phyloP scores from a whole-genome alignment of 2,888 invertebrate species.

The Noctua janthe region DNA sequence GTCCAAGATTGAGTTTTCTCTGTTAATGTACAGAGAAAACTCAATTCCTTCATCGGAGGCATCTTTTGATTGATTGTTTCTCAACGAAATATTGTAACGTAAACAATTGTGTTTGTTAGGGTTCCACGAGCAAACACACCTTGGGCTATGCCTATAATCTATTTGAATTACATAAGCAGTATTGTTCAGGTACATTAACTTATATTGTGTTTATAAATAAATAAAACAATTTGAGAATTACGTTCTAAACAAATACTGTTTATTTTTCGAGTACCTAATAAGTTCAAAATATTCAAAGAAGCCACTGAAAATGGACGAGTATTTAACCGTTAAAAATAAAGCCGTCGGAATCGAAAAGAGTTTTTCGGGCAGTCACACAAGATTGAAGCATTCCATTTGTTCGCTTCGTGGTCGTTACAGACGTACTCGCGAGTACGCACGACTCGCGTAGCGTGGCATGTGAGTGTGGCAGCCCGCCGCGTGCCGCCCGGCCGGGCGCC shows the following conservation, averaged over 20 bases:
- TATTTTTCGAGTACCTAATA: neutral
- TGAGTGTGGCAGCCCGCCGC: neutral
- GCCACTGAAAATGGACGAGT: constrained; percentile 1
- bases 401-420: constrained; percentile 70
- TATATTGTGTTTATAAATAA: constrained; percentile 9
- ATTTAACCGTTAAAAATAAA: constrained; percentile 28
- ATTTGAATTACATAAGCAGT: constrained; percentile 32
- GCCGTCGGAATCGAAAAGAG: constrained; percentile 18
- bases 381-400: constrained; percentile 73
- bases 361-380: constrained; percentile 44
- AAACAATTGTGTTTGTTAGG: constrained; percentile 34
- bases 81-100: constrained; percentile 21
- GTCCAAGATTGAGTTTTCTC: no score
- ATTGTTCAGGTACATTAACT: constrained; percentile 3
- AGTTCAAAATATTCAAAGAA: neutral
- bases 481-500: neutral
- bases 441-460: constrained; percentile 63
- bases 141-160: constrained; percentile 20
- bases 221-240: constrained; percentile 8
- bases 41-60: neutral
- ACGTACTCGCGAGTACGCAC: constrained; percentile 56
- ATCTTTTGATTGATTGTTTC: constrained; percentile 28
- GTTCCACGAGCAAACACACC: constrained; percentile 26
- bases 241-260: neutral
- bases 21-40: neutral